phyloP scores from a whole-genome alignment of 2,797 vertebrate species.

The Takifugu rubripes region DNA sequence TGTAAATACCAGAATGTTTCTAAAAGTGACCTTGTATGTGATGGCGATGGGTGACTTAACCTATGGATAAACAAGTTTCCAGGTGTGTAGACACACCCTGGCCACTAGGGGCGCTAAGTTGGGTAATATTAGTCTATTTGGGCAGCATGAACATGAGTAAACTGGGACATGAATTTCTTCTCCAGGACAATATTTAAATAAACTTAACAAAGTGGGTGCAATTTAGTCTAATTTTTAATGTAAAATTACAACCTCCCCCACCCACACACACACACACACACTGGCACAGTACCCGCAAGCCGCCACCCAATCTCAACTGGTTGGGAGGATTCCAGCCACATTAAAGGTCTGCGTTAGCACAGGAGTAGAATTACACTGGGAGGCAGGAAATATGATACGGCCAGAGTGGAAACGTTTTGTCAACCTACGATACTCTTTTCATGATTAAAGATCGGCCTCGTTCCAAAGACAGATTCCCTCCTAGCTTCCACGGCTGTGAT shows the following conservation, averaged over 20 bases:
- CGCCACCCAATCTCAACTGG: constrained; percentile 33
- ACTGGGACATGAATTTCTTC: too few species aligned
- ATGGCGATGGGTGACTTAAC: too few species aligned
- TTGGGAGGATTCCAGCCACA: constrained; percentile 38
- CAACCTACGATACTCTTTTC: constrained; percentile 52
- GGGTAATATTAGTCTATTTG: too few species aligned
- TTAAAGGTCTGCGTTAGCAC: constrained; percentile 63
- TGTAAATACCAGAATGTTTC: too few species aligned
- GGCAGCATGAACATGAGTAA: too few species aligned
- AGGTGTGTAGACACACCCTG: too few species aligned
- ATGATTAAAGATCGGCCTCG: constrained; percentile 48
- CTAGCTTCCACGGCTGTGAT: constrained; percentile 6
- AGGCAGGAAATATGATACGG: constrained; percentile 70
- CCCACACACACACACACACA: constrained; percentile 7
- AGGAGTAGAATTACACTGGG: constrained; percentile 74
- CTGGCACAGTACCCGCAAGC: constrained; percentile 32
- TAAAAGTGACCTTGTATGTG: too few species aligned
- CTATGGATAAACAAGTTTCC: too few species aligned
- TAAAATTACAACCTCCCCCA: background rate
- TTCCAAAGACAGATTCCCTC: constrained; percentile 15
- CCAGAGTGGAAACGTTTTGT: constrained; percentile 58
- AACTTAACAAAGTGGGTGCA: too few species aligned
- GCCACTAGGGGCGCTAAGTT: too few species aligned
- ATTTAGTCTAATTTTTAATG: too few species aligned
- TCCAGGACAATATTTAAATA: too few species aligned